Evolutionary conservation across 1,140 invertebrate species (phyloP).

Genomic region (Steinernema feltiae): DNA sequence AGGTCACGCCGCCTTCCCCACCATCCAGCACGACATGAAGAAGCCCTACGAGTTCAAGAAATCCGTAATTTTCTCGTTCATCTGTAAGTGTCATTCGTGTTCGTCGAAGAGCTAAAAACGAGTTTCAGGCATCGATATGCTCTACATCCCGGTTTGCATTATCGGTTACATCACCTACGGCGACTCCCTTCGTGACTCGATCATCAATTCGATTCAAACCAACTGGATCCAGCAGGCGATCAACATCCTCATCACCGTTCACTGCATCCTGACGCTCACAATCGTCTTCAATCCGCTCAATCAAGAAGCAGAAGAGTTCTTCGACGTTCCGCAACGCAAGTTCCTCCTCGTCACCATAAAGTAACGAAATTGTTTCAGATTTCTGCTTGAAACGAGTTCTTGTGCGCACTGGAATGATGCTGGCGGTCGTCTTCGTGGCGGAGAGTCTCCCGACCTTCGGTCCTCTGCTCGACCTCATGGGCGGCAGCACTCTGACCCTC

Average conservation of each 20-base stretch:
- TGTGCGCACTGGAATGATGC: conserved; percentile 69
- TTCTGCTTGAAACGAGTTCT: conserved; percentile 73
- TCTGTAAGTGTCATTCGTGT: conserved; percentile 45
- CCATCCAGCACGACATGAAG: conserved; percentile 62
- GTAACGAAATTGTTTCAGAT: conserved; percentile 62
- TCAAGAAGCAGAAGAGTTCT: conserved; percentile 54
- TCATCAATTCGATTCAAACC: conserved; percentile 52
- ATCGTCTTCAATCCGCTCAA: conserved; percentile 56
- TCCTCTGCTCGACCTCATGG: conserved; percentile 77
- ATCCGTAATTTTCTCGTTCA: conserved; percentile 58
- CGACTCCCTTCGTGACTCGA: conserved; percentile 50
- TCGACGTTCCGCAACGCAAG: conserved; percentile 49
- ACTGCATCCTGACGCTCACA: conserved; percentile 53
- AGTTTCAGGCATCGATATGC: conserved; percentile 48
- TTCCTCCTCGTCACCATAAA: background rate
- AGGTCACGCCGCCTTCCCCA: conserved; percentile 61
- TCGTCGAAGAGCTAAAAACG: background rate
- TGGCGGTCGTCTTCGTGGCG: conserved; percentile 70
- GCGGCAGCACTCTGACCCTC: conserved; percentile 73
- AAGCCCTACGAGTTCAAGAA: conserved; percentile 59
- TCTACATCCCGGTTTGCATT: conserved; percentile 52
- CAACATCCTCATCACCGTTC: conserved; percentile 54
- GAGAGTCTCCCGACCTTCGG: conserved; percentile 79
- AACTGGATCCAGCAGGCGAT: conserved; percentile 52
- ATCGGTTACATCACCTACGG: conserved; percentile 53